phyloP scores from a whole-genome alignment of 2,113 vertebrate species.

The Lophochroa leadbeateri region DNA sequence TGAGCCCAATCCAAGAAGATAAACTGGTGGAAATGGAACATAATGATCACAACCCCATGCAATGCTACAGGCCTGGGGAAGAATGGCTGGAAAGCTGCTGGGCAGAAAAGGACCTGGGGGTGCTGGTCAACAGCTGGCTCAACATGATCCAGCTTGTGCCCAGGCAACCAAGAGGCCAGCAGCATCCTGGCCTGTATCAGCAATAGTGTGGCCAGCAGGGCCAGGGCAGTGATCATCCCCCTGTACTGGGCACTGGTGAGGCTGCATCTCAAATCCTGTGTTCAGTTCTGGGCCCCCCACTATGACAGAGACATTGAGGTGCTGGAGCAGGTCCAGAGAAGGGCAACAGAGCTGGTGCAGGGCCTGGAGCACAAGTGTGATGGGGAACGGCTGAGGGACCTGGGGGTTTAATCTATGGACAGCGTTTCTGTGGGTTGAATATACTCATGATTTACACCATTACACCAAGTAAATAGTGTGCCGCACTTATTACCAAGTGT shows the following conservation, averaged over 20 bases:
- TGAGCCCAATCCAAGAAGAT: not conserved
- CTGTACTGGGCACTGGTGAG: too few relatives aligned
- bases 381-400: too few relatives aligned
- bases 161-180: not conserved
- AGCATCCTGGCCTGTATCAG: not conserved
- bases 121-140: not conserved
- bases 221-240: not conserved
- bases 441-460: too few relatives aligned
- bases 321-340: not conserved
- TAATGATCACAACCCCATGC: not conserved
- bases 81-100: not conserved
- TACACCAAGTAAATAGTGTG: too few relatives aligned
- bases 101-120: rapidly evolving
- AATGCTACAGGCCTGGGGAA: not conserved
- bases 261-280: too few relatives aligned
- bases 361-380: not conserved
- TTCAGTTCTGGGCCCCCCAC: too few relatives aligned
- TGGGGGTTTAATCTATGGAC: too few relatives aligned
- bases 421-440: too few relatives aligned
- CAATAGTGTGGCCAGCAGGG: not conserved
- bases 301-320: not conserved
- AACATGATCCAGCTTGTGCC: not conserved
- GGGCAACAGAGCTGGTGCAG: rapidly evolving
- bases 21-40: not conserved
- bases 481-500: too few relatives aligned